A percentile compares a stretch with the other conserved stretches of the same genome.
Evolutionary conservation across 2,888 invertebrate genomes (phyloP).

Genomic region (Rugalucina vietnamica): DNA sequence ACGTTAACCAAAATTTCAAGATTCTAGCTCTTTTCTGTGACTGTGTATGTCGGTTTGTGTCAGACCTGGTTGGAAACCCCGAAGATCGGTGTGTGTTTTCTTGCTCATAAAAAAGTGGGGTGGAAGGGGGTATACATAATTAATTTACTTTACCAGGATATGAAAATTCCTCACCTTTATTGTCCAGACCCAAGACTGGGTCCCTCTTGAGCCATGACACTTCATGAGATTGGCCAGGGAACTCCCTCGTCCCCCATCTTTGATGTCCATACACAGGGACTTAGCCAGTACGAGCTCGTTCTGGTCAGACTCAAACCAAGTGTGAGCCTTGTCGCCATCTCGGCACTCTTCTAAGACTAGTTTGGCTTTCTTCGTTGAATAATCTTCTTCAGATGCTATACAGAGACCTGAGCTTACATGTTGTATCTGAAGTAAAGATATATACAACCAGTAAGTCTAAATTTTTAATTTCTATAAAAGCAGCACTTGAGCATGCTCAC

Average conservation of each 20-base stretch:
- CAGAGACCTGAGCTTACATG: constrained; percentile 90
- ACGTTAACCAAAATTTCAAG: no score
- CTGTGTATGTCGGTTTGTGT: no score
- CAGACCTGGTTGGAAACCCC: no score
- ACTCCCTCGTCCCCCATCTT: constrained; percentile 85
- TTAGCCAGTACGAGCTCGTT: constrained; percentile 93
- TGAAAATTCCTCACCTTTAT: constrained; percentile 89
- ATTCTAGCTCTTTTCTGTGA: no score
- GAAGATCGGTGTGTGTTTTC: no score
- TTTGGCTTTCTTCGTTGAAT: constrained; percentile 91
- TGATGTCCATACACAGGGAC: constrained; percentile 91
- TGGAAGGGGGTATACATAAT: no score
- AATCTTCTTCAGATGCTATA: constrained; percentile 90
- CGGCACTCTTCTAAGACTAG: constrained; percentile 87
- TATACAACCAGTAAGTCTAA: no score
- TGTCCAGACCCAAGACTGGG: constrained; percentile 96
- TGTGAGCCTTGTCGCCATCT: constrained; percentile 42
- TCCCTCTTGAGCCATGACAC: constrained; percentile 93
- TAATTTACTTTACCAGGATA: no score
- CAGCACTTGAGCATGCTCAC: no score
- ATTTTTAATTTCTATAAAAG: no score
- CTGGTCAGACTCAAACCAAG: constrained; percentile 87
- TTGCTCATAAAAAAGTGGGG: no score
- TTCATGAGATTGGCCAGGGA: constrained; percentile 91
- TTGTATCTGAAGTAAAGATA: constrained; percentile 86